Percentiles rank a stretch among this genome's conserved stretches.
Conservation (phyloP, 2,888 invertebrate species). For the Habroteleia sp. region DNA sequence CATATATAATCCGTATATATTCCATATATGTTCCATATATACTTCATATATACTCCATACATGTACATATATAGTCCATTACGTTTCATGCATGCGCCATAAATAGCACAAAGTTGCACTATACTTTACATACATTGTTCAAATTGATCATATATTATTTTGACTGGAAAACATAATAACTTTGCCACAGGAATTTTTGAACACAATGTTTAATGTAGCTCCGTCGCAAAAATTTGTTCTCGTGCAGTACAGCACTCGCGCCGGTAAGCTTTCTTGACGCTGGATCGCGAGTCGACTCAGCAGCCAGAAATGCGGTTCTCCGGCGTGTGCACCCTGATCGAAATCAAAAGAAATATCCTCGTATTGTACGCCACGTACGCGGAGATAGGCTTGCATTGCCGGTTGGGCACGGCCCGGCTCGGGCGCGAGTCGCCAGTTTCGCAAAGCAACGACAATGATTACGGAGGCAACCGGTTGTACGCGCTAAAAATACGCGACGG, state of each 20-base stretch:
- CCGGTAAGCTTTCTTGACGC: constrained; percentile 29
- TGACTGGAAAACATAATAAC: no score
- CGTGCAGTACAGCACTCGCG: neutral
- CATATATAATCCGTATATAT: no score
- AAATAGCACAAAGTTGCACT: no score
- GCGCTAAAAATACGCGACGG: constrained; percentile 75
- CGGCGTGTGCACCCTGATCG: constrained; percentile 61
- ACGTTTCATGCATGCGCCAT: no score
- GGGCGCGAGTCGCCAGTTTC: constrained; percentile 61
- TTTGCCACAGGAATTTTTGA: no score
- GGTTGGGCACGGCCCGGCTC: constrained; percentile 51
- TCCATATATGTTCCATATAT: no score
- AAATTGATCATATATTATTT: no score
- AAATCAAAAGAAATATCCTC: constrained; percentile 64
- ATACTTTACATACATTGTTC: no score
- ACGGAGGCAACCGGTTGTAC: constrained; percentile 79
- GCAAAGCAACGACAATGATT: constrained; percentile 78
- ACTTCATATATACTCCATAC: no score
- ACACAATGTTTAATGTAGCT: no score
- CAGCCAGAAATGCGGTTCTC: constrained; percentile 76
- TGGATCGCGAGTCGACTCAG: constrained; percentile 69
- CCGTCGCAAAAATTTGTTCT: neutral
- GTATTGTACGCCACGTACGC: constrained; percentile 52
- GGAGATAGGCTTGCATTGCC: constrained; percentile 55
- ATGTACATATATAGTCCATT: no score